phyloP scores from a whole-genome alignment of 2,888 invertebrate genomes.

The Crepidodera aurea region DNA sequence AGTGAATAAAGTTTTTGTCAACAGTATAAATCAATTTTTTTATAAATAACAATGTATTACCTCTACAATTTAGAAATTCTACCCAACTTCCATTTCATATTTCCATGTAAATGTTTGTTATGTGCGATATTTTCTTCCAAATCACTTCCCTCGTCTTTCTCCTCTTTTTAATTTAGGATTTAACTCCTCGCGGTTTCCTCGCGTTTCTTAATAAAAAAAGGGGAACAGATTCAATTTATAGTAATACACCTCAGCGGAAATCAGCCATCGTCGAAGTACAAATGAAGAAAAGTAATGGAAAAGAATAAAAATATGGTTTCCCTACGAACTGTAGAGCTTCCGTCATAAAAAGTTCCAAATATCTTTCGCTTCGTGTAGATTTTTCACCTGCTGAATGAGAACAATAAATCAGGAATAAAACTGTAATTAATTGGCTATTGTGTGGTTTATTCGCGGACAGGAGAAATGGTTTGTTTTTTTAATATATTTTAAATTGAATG shows the following conservation, averaged over 20 bases:
- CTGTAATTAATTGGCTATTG: background rate
- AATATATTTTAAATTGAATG: too few relatives aligned
- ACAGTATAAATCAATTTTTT: too few relatives aligned
- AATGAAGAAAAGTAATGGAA: conserved; percentile 2
- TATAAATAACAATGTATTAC: too few relatives aligned
- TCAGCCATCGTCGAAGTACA: background rate
- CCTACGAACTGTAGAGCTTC: background rate
- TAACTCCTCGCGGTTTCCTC: background rate
- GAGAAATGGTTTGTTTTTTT: too few relatives aligned
- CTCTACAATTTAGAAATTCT: too few relatives aligned
- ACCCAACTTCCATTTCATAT: too few relatives aligned
- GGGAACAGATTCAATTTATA: conserved; percentile 1
- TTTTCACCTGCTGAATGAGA: background rate
- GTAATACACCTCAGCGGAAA: background rate
- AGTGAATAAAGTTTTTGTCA: too few relatives aligned
- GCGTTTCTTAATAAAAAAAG: background rate
- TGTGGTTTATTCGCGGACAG: too few relatives aligned
- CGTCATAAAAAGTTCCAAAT: conserved; percentile 2
- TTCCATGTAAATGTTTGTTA: too few relatives aligned
- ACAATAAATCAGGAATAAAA: background rate
- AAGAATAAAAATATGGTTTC: conserved; percentile 6
- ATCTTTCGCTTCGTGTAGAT: background rate
- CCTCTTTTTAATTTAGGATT: background rate
- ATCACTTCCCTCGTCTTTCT: background rate
- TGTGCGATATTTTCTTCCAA: too few relatives aligned